Percentiles rank a stretch among this genome's conserved stretches.
Conservation (phyloP, 2,113 vertebrate species). For the Raja brachyura region DNA sequence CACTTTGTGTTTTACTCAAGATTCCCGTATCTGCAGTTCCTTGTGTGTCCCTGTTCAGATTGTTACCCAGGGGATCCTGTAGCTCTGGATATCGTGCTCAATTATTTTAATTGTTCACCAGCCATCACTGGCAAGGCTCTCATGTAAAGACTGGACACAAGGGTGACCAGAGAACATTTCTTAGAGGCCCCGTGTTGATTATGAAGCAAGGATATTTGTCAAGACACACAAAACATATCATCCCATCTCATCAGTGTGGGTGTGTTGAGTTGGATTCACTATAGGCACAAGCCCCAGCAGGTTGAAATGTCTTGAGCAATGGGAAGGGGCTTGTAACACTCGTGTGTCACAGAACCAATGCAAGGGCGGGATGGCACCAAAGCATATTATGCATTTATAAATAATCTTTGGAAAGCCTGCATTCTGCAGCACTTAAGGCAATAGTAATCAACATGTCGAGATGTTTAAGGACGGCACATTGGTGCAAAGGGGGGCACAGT, state of each 20-base stretch:
- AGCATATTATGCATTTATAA: background rate
- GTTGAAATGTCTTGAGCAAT: too few species aligned
- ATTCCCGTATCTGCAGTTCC: too few species aligned
- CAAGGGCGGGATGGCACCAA: background rate
- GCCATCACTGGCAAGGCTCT: background rate
- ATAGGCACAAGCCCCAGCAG: too few species aligned
- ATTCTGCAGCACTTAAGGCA: background rate
- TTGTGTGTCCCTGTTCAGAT: background rate
- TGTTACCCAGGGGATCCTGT: background rate
- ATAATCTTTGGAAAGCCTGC: background rate
- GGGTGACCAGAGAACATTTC: background rate
- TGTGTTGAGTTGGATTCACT: background rate
- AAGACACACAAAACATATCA: background rate
- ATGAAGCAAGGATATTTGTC: background rate
- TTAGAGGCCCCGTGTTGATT: too few species aligned
- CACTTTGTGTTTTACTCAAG: too few species aligned
- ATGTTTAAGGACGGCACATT: too few species aligned
- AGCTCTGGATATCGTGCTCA: background rate
- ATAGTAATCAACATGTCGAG: background rate
- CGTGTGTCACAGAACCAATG: too few species aligned
- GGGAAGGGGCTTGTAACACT: too few species aligned
- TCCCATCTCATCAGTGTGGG: too few species aligned
- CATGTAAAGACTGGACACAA: background rate
- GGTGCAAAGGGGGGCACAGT: too few species aligned
- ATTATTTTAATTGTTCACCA: background rate